Base-by-base conservation (phyloP, 2,888 invertebrate species). In the Anorthoa munda region DNA sequence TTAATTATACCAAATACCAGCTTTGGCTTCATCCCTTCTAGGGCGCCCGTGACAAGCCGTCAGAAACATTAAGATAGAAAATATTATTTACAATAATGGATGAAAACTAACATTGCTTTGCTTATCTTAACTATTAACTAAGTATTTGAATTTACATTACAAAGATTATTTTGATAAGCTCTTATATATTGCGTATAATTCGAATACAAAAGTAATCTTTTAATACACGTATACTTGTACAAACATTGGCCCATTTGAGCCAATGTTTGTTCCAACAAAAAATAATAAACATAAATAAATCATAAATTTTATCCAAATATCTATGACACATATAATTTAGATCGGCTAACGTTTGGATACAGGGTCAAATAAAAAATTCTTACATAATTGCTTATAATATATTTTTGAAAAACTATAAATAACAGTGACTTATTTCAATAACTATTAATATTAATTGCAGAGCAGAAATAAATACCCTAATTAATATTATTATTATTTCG, bases 1-100 rank as follows among this genome's bases (percentile, higher is more conserved):
- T 90, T 89, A 92, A 90, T 86, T 85, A 89, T 86, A 90, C 88
- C 88, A 90, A 90, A 90, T 88, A 85, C 88, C 90, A 90, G 87
- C 88, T 89, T 91, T 90, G 89, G 91, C 78, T 79, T 80, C 81
- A 72, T 86, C 82, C 88, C 86, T 79, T 87, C 81, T 81, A 90
- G 88, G 88, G 86, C 78, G 81, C 75, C 75, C 67, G 74, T 77
- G 81, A 77, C 82, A 87, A 89, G 88, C 90, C 84, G 78, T 84
- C 85, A 86, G 83, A 87, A 87, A 90, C 88, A 90, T 87, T 88
- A 77, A 90, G 86, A 90, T 90, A 90, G 86, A 90, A 90, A 88
- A 87, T 88, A 84, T 83, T 91, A 91, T 92, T 81, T 90, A 92
- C 90, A 90, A 75, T 79, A 85, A 79, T 86, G 68, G 66, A 82